Evolutionary conservation across 2,113 vertebrate species (phyloP).

Genomic region (Mesembrinibis cayennensis): DNA sequence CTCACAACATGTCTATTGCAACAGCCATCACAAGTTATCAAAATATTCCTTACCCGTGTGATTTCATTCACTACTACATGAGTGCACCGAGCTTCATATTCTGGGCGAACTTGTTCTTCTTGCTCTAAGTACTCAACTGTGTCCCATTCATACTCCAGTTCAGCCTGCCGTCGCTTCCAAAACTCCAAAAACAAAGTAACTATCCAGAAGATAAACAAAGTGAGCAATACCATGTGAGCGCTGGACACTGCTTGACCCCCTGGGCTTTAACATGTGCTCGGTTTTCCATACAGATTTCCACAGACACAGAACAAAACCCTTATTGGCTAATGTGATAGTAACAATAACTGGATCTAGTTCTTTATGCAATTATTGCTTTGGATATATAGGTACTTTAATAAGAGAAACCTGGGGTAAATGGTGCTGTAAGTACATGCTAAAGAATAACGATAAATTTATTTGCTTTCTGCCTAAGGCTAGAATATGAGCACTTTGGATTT

Average conservation of each 20-base stretch:
- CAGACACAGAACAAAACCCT: background rate
- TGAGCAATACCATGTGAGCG: background rate
- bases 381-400: background rate
- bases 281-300: background rate
- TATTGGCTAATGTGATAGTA: background rate
- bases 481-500: background rate
- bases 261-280: background rate
- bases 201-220: constrained; percentile 36
- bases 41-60: constrained; percentile 71
- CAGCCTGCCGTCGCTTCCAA: constrained; percentile 91
- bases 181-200: constrained; percentile 94
- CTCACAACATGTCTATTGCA: background rate
- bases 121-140: constrained; percentile 90
- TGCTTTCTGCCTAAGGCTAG: background rate
- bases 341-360: background rate
- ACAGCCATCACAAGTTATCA: background rate
- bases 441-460: background rate
- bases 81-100: constrained; percentile 88
- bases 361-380: background rate
- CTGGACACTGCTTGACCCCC: background rate
- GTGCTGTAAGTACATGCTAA: background rate
- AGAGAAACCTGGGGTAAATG: background rate
- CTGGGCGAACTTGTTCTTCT: constrained; percentile 85
- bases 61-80: constrained; percentile 83
- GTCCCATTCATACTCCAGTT: constrained; percentile 93